Conservation (phyloP, 2,113 vertebrate genomes). For the Daubentonia madagascariensis region DNA sequence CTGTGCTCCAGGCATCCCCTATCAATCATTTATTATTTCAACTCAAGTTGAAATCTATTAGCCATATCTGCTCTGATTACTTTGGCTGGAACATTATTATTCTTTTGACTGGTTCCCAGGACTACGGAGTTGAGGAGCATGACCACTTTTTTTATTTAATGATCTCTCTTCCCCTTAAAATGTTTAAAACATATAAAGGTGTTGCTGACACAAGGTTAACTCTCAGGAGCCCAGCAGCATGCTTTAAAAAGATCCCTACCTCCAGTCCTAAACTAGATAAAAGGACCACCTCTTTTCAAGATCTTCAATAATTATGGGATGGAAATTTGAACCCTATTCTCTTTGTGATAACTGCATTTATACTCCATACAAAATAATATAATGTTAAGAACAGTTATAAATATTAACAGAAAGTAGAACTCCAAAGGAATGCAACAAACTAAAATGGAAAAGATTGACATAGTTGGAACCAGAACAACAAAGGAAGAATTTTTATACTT, state of each 20-base stretch:
- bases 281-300: not conserved
- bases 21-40: conserved; percentile 75
- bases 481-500: not conserved
- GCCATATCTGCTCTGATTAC: conserved; percentile 73
- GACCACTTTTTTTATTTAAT: conserved; percentile 44
- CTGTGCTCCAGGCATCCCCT: conserved; percentile 62
- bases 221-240: not conserved
- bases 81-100: conserved; percentile 68
- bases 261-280: not conserved
- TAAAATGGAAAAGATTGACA: not conserved
- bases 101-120: conserved; percentile 66
- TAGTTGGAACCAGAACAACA: not conserved
- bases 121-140: conserved; percentile 32
- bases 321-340: not conserved
- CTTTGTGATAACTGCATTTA: not conserved
- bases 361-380: conserved; percentile 10
- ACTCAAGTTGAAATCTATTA: conserved; percentile 74
- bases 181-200: not conserved
- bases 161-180: conserved; percentile 33
- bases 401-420: not conserved
- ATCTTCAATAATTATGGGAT: not conserved
- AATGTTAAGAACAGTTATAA: not conserved
- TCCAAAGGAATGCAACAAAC: not conserved
- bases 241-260: not conserved
- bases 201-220: not conserved